Evolutionary conservation across 1,140 invertebrate genomes (phyloP), one percentile per base, ranked within the genome.

Genomic region (Bombus haemorrhoidalis): DNA sequence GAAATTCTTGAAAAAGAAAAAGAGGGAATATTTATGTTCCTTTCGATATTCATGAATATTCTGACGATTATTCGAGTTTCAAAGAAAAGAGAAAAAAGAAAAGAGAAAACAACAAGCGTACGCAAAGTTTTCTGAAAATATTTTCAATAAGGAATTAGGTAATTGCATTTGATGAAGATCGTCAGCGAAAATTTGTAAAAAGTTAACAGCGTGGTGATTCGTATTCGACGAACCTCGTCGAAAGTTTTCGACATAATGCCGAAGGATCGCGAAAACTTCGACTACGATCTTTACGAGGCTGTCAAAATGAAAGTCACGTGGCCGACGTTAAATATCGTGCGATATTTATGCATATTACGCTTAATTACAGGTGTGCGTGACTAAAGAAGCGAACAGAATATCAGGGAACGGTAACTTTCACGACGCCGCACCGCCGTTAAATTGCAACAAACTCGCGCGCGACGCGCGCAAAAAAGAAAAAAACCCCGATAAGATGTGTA

Each of bases 321-420:
- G 25, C 12, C 32, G 28, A 6, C 72, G 15, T 82, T 75, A 64
- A 75, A 47, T 47, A 75, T 75, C 25, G 12, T 37, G 72, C 15
- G 75, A 75, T 82, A 82, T 64, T 75, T 47, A 62, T 82, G 81
- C 32, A 82, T 75, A 75, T 32, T 47, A 37, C 43, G n/a, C 15
- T 75, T 82, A 82, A 82, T 75, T 75, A n/a, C 32, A 22, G 57
- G 69, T 39, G 25, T 53, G 59, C 81, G 81, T 82, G 81, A 75
- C 72, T 57, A 64, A 75, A 75, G 41, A 75, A 82, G 57, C 75
- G 39, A 75, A 73, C 39, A 1, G 41, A 64, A 32, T 74, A 76
- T 34, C 72, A 28, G 32, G 13, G 39, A 74, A 64, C 39, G 28
- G 28, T 59, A 59, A 47, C 32, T 75, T 34, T 64, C 13, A 8